These are phyloP conservation scores for Panurus biarmicus DNA, from an alignment of 2,113 vertebrate genomes.

Conservation along the genomic window DNA sequence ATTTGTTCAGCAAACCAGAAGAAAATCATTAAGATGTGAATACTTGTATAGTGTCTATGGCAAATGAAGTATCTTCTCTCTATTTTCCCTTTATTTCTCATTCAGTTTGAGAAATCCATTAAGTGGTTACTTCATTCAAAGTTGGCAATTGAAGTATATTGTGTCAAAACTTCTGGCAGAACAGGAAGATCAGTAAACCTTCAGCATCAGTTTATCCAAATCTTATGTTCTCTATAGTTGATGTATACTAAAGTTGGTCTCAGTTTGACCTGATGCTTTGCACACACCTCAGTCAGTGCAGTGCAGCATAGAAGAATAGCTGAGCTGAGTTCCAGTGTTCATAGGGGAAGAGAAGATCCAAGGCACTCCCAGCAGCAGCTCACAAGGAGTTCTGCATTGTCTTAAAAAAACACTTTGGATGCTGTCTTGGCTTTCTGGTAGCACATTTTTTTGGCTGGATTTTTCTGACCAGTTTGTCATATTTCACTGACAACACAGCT, in stretches of 20 bases:
- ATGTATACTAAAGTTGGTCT: background rate
- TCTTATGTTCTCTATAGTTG: background rate
- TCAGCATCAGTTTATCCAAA: background rate
- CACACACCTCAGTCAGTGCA: background rate
- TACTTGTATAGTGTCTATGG: background rate
- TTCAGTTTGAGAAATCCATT: background rate
- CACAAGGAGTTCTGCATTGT: background rate
- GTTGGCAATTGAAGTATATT: background rate
- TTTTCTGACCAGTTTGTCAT: background rate
- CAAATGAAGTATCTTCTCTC: background rate
- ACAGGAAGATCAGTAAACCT: background rate
- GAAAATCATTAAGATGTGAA: background rate
- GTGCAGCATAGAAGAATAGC: background rate
- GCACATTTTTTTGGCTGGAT: background rate
- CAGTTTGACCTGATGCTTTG: background rate
- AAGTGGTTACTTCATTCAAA: background rate
- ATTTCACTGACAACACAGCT: background rate
- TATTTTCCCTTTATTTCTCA: background rate
- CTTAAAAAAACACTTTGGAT: background rate
- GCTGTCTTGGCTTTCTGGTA: background rate
- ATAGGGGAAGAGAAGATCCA: accelerated
- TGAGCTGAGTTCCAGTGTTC: accelerated
- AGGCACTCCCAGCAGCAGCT: background rate
- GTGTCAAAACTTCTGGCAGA: background rate
- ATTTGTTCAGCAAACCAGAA: background rate